A percentile compares a stretch with the other conserved stretches of the same genome.
Conservation (phyloP, 2,888 invertebrate species). For the Oxyteleia sp. region DNA sequence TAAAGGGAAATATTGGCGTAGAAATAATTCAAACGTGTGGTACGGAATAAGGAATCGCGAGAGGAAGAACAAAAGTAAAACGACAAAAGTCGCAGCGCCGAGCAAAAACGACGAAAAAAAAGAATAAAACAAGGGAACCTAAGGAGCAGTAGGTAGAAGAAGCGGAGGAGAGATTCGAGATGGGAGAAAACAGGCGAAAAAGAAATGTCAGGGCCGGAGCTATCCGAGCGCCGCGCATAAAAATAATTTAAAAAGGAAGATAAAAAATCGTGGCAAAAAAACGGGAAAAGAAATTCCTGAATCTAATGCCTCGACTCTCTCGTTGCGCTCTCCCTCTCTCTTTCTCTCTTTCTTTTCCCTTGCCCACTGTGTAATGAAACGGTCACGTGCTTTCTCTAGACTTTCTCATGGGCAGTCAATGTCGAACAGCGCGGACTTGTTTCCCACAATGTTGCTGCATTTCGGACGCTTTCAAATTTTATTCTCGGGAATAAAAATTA, state of each 20-base stretch:
- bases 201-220: conserved; percentile 61
- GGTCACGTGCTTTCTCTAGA: conserved; percentile 82
- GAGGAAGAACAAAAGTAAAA: conserved; percentile 63
- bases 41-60: conserved; percentile 47
- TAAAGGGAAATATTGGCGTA: conserved; percentile 36
- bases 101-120: conserved; percentile 70
- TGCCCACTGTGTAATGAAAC: conserved; percentile 73
- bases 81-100: conserved; percentile 58
- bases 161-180: conserved; percentile 18
- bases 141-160: conserved; percentile 48
- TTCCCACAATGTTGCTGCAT: conserved; percentile 53
- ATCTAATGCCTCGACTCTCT: conserved; percentile 56
- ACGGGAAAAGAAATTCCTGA: conserved; percentile 41
- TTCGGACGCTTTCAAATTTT: conserved; percentile 62
- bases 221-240: conserved; percentile 21
- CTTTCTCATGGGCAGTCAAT: conserved; percentile 79
- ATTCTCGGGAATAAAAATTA: no score
- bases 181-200: conserved; percentile 19
- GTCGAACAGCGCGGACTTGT: conserved; percentile 65
- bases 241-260: conserved; percentile 36
- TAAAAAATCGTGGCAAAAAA: conserved; percentile 13
- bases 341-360: no score
- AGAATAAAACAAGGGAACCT: conserved; percentile 51
- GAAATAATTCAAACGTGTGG: conserved; percentile 51
- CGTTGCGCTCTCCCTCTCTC: conserved; percentile 51